A percentile compares a stretch with the other conserved stretches of the same genome.
phyloP scores from a whole-genome alignment of 2,797 vertebrate genomes.

The Amblyopsis hoosieri region DNA sequence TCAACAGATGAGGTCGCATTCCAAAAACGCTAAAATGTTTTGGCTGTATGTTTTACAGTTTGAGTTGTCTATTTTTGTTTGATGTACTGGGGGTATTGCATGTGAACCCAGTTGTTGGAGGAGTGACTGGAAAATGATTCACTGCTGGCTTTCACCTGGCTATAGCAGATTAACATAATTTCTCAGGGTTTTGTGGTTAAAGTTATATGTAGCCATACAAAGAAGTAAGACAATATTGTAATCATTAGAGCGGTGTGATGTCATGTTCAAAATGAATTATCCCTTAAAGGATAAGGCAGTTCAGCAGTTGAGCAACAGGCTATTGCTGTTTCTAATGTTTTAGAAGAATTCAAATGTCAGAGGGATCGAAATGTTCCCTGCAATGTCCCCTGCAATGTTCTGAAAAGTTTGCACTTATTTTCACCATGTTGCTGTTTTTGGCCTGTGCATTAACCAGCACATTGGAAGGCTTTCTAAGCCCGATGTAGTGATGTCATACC shows the following conservation, averaged over 20 bases:
- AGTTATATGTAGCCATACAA: neutral
- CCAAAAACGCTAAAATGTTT: neutral
- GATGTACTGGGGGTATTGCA: constrained; percentile 7
- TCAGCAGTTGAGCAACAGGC: no score
- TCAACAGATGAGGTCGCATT: constrained; percentile 24
- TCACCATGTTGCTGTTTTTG: constrained; percentile 43
- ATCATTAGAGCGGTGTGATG: no score
- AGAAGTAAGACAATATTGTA: no score
- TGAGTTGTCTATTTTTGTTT: neutral
- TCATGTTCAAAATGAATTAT: no score
- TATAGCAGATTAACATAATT: neutral
- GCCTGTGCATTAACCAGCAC: constrained; percentile 38
- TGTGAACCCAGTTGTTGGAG: no score
- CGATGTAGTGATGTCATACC: constrained; percentile 59
- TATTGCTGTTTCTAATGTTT: no score
- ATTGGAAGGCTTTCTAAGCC: constrained; percentile 50
- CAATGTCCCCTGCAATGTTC: constrained; percentile 40
- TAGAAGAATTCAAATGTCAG: no score
- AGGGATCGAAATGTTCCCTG: constrained; percentile 17
- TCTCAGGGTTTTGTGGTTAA: neutral
- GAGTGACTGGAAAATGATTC: constrained; percentile 15
- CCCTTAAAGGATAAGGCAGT: no score
- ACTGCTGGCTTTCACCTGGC: neutral
- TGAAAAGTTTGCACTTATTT: constrained; percentile 25
- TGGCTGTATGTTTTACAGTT: constrained; percentile 1